Base-by-base conservation (phyloP, 1,140 invertebrate genomes). In the Akabosia matsudoensis region DNA sequence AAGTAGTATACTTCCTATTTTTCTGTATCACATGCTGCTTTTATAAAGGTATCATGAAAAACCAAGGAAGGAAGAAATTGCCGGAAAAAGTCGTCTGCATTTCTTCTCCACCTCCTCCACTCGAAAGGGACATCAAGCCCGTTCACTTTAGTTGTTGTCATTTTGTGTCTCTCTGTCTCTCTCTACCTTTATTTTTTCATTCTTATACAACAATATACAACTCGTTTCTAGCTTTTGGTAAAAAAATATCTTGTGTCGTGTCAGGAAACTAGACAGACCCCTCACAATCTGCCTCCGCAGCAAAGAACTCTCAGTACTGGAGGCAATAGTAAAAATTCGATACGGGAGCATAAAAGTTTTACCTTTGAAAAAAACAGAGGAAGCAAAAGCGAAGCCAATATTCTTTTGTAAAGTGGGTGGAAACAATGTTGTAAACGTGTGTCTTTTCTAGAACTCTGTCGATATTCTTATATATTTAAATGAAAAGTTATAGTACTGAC, bases 261-360 rank as follows among this genome's bases (percentile, higher is more conserved):
- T 16, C 61, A 67, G 61, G 61, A 67, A 30, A 67, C 1, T 30
- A 67, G 61, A 67, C 61, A 67, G 61, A 31, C 61, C 61, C 61
- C 61, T 30, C 61, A 67, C 7, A 31, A 67, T 2, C 24, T 67
- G 28, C 61, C 54, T 56, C 22, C 54, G 4, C 54, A 45, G 37
- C 7, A 18, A 45, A 18, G 37, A 7, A 45, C 37, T 10, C 37
- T 10, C 37, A 45, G 37, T n/a, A n/a, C n/a, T n/a, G n/a, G n/a
- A n/a, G 18, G 37, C 37, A 45, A 45, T n/a, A n/a, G n/a, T n/a
- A 45, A 45, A 45, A 45, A 45, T 18, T 45, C 37, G 18, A 45
- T 45, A 45, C 18, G 37, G n/a, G n/a, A n/a, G n/a, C n/a, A 45
- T 10, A 45, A 45, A 45, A 45, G 37, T 45, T 45, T 45, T 45